These are phyloP conservation scores for Borostomias antarcticus DNA, from an alignment of 2,797 vertebrate species.

Conservation along the genomic window DNA sequence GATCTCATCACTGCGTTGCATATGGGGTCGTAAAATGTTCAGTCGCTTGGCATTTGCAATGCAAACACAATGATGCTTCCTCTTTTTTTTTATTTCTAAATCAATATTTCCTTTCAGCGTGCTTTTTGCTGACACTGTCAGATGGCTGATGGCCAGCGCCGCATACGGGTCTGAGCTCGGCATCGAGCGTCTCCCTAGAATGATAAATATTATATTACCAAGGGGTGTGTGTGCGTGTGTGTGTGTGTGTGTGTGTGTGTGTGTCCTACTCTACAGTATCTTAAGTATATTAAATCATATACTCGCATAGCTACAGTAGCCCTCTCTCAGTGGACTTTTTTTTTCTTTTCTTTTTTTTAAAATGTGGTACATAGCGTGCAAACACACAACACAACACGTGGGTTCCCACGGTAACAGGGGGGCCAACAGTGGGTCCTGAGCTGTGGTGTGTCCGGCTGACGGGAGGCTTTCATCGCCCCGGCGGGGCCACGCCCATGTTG, in stretches of 20 bases:
- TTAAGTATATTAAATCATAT: too few relatives aligned
- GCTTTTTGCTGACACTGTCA: conserved; percentile 9
- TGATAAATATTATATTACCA: conserved; percentile 28
- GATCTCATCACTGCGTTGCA: conserved; percentile 29
- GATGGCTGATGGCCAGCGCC: conserved; percentile 6
- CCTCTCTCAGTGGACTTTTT: too few relatives aligned
- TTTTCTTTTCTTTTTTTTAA: too few relatives aligned
- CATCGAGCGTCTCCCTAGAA: conserved; percentile 16
- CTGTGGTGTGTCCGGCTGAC: conserved; percentile 42
- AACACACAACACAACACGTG: conserved; percentile 31
- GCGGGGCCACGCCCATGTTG: conserved; percentile 54
- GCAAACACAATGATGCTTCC: conserved; percentile 51
- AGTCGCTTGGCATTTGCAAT: conserved; percentile 49
- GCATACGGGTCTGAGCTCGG: conserved; percentile 24
- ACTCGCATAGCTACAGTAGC: too few relatives aligned
- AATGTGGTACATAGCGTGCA: too few relatives aligned
- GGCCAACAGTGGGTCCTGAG: conserved; percentile 42
- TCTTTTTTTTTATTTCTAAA: conserved; percentile 46
- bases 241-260: conserved; percentile 7
- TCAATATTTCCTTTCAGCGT: conserved; percentile 52
- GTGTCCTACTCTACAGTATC: too few relatives aligned
- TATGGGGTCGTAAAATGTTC: conserved; percentile 53
- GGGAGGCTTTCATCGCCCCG: conserved; percentile 46
- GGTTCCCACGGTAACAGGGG: conserved; percentile 54
- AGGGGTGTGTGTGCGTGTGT: background rate